phyloP scores from a whole-genome alignment of 1,140 invertebrate genomes.

The Trichonephila clavata region DNA sequence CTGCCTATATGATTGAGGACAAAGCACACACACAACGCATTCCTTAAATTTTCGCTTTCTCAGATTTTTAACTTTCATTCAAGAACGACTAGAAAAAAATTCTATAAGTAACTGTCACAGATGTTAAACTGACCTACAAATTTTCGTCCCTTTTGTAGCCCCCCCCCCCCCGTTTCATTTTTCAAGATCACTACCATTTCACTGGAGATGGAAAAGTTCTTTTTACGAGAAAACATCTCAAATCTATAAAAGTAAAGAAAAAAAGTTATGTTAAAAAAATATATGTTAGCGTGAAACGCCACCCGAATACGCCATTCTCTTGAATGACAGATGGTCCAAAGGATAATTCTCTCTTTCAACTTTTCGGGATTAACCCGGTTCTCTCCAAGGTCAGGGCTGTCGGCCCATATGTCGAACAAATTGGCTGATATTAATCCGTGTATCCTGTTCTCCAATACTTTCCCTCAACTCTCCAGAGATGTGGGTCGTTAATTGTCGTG shows the following conservation, averaged over 20 bases:
- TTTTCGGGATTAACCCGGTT: conserved; percentile 11
- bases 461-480: background rate
- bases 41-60: no score
- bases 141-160: background rate
- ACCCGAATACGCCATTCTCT: background rate
- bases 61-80: background rate
- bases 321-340: conserved; percentile 48
- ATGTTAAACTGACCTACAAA: conserved; percentile 12
- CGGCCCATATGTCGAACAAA: conserved; percentile 44
- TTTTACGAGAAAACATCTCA: background rate
- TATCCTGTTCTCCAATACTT: background rate
- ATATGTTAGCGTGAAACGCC: background rate
- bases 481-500: background rate
- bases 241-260: background rate
- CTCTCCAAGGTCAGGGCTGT: conserved; percentile 28
- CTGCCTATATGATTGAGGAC: no score
- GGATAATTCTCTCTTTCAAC: conserved; percentile 36
- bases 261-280: background rate
- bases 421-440: conserved; percentile 10
- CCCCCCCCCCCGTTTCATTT: background rate
- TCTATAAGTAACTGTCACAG: background rate
- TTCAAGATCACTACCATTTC: background rate
- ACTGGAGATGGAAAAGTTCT: background rate
- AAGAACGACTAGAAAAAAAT: background rate
- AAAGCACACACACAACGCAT: no score